Percentiles rank a stretch among this genome's conserved stretches.
These are phyloP conservation scores for Drosophila mulleri DNA, from an alignment of 2,888 invertebrate species.

Conservation along the genomic window DNA sequence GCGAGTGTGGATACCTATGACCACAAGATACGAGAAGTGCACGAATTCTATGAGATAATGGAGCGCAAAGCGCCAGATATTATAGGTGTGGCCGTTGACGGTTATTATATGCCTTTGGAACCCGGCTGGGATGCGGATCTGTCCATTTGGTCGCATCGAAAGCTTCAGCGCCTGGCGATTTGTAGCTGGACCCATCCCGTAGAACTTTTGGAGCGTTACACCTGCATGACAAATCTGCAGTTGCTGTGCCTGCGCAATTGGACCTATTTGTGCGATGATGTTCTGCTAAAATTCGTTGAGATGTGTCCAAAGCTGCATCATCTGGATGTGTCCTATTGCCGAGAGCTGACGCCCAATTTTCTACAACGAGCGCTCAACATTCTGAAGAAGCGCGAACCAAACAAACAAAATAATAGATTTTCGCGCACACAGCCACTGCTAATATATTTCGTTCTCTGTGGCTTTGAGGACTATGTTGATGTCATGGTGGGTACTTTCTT, in stretches of 20 bases:
- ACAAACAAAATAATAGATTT: conserved; percentile 48
- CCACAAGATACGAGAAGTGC: conserved; percentile 77
- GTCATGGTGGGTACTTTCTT: conserved; percentile 40
- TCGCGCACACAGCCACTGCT: conserved; percentile 47
- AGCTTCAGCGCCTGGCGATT: conserved; percentile 72
- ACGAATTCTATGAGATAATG: conserved; percentile 78
- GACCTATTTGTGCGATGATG: conserved; percentile 63
- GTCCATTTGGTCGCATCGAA: conserved; percentile 58
- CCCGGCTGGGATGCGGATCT: conserved; percentile 65
- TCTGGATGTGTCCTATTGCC: conserved; percentile 79
- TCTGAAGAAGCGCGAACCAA: conserved; percentile 54
- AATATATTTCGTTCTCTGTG: conserved; percentile 72
- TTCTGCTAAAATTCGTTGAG: conserved; percentile 67
- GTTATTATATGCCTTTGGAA: conserved; percentile 74
- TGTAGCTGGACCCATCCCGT: conserved; percentile 73
- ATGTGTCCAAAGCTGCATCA: conserved; percentile 70
- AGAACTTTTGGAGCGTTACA: conserved; percentile 64
- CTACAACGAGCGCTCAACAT: conserved; percentile 57
- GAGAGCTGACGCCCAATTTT: conserved; percentile 63
- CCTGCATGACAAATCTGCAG: conserved; percentile 67
- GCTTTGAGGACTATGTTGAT: conserved; percentile 74
- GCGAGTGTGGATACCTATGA: conserved; percentile 73
- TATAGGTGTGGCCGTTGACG: conserved; percentile 75
- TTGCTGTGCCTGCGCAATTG: conserved; percentile 73
- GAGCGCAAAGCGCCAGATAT: conserved; percentile 63